phyloP scores from a whole-genome alignment of 2,113 vertebrate species.

The Uropsilus gracilis region DNA sequence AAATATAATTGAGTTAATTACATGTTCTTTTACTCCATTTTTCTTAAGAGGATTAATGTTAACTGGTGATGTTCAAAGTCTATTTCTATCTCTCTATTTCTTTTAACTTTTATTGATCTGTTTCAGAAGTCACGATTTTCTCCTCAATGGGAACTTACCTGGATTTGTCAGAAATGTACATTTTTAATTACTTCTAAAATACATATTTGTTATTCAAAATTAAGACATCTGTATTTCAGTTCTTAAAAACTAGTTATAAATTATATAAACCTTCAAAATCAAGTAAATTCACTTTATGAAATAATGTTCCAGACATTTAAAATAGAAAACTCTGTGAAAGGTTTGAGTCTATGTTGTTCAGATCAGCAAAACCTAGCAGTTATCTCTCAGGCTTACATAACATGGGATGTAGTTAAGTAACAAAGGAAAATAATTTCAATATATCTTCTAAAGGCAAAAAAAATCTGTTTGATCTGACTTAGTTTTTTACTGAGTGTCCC shows the following conservation, averaged over 20 bases:
- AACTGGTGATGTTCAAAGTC: slow-evolving; percentile 43
- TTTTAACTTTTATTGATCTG: slow-evolving; percentile 45
- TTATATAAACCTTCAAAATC: slow-evolving; percentile 38
- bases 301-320: background rate
- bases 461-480: slow-evolving; percentile 45
- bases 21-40: slow-evolving; percentile 53
- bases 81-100: slow-evolving; percentile 60
- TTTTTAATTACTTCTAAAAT: slow-evolving; percentile 50
- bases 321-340: slow-evolving; percentile 37
- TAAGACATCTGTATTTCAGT: slow-evolving; percentile 13
- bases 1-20: slow-evolving; percentile 76
- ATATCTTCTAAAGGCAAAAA: slow-evolving; percentile 60
- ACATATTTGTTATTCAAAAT: slow-evolving; percentile 45
- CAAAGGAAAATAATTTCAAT: slow-evolving; percentile 9
- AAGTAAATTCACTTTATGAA: background rate
- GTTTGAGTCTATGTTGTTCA: background rate
- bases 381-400: background rate
- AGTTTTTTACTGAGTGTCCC: slow-evolving; percentile 22
- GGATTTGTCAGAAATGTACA: slow-evolving; percentile 43
- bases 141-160: slow-evolving; percentile 43
- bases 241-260: slow-evolving; percentile 26
- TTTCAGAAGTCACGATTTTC: slow-evolving; percentile 40
- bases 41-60: slow-evolving; percentile 54
- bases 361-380: background rate
- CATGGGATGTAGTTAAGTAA: background rate